Evolutionary conservation across 1,140 invertebrate species (phyloP), one percentile per base, ranked within the genome.

Genomic region (Drosophila carrolli): DNA sequence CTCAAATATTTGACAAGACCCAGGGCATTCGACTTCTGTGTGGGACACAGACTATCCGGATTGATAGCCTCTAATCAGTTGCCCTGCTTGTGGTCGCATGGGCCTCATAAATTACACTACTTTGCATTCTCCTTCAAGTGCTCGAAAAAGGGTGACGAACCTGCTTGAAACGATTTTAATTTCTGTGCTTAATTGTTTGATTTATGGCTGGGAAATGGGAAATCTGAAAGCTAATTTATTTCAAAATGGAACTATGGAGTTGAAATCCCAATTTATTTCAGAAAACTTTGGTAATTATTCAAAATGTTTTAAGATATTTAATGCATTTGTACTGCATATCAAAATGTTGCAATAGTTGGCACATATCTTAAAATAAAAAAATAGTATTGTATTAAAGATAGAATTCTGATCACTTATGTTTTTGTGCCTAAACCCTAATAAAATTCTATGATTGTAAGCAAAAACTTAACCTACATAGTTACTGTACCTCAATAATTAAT

Each of bases 1-100:
- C 51, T 62, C 58, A 80, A 83, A 88, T 88, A 89, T 89, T 89
- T 88, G 76, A 77, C 63, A 65, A 70, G 62, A 38, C 56, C 46
- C 40, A 29, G 44, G 29, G 58, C 13, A n/a, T 41, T 40, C 50
- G 63, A 63, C 81, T 71, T 59, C 68, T 75, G 67, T 53, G 56
- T 62, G 50, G 50, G 40, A 55, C 68, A 23, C 55, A 40, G 50
- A 48, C 41, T 60, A 62, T 43, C 9, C 60, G 47, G 55, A 68
- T 44, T 67, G 74, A 81, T 81, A 70, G 75, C 14, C 47, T 53
- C 75, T 80, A 80, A 88, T 77, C 80, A 86, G 75, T 35, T 56
- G 62, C 70, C 53, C 85, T 78, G 82, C 75, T 86, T 75, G 83
- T 37, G 43, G 9, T 55, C 65, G 29, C 57, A 27, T 14, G 11